phyloP scores from a whole-genome alignment of 2,113 vertebrate species.

The Amphilophus citrinellus region DNA sequence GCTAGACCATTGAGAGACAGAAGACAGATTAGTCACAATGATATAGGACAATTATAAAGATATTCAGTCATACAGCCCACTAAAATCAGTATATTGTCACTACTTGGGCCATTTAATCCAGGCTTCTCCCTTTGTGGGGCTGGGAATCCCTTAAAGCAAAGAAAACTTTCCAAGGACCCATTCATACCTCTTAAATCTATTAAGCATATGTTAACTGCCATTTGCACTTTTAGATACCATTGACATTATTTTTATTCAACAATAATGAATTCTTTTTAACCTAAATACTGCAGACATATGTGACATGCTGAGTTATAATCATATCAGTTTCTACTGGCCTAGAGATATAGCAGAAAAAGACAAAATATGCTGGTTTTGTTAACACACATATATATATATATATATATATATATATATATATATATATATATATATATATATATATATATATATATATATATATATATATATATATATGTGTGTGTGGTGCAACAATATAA shows the following conservation, averaged over 20 bases:
- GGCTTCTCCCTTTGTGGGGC: neutral
- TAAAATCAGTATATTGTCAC: neutral
- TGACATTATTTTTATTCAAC: neutral
- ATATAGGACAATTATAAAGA: constrained; percentile 34
- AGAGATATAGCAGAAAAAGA: neutral
- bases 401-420: no score
- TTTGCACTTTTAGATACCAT: neutral
- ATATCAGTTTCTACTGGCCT: neutral
- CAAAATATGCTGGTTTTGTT: neutral
- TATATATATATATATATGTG: no score
- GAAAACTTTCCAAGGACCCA: neutral
- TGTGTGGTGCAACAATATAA: neutral
- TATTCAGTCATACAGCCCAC: neutral
- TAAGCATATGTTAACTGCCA: neutral
- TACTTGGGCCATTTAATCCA: neutral
- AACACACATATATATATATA: neutral
- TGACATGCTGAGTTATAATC: neutral
- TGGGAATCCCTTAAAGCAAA: neutral
- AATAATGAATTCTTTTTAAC: neutral
- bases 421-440: no score
- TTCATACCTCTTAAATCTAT: neutral
- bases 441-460: no score
- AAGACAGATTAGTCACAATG: neutral
- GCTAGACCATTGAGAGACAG: constrained; percentile 8
- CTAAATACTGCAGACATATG: neutral